Evolutionary conservation across 2,113 vertebrate species (phyloP).

Genomic region (Hypocryptadius cinnamomeus): DNA sequence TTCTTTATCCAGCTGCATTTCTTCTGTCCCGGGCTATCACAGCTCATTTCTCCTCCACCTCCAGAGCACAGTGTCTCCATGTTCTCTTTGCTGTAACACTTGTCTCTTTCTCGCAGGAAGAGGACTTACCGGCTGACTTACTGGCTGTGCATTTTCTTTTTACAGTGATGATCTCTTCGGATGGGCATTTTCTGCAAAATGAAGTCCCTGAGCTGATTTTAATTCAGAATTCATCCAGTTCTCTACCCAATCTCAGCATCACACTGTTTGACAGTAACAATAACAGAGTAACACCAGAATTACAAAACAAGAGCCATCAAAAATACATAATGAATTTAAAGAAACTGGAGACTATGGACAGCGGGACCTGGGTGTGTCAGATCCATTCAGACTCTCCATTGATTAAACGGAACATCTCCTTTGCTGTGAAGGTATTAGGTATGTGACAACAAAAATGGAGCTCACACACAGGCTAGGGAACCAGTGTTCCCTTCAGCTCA

Average conservation of each 20-base stretch:
- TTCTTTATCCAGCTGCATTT: background rate
- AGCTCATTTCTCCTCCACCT: background rate
- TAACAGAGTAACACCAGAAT: background rate
- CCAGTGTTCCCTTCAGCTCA: background rate
- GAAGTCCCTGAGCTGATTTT: conserved; percentile 28
- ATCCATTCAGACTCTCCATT: background rate
- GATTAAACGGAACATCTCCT: background rate
- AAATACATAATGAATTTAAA: background rate
- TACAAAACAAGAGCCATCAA: accelerated
- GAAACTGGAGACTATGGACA: background rate
- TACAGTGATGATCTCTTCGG: background rate
- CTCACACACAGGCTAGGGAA: background rate
- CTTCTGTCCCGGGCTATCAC: background rate
- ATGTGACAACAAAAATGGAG: background rate
- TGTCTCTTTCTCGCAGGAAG: background rate
- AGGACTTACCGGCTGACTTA: background rate
- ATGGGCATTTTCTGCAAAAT: background rate
- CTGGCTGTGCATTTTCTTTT: background rate
- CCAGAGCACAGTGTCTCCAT: background rate
- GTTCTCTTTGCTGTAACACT: background rate
- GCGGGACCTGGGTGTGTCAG: conserved; percentile 46
- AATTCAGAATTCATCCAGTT: background rate
- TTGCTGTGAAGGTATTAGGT: conserved; percentile 63
- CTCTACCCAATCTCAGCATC: background rate
- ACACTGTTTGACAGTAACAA: background rate